These are phyloP conservation scores for Acanthopagrus latus DNA, from an alignment of 2,797 vertebrate genomes.

Conservation along the genomic window DNA sequence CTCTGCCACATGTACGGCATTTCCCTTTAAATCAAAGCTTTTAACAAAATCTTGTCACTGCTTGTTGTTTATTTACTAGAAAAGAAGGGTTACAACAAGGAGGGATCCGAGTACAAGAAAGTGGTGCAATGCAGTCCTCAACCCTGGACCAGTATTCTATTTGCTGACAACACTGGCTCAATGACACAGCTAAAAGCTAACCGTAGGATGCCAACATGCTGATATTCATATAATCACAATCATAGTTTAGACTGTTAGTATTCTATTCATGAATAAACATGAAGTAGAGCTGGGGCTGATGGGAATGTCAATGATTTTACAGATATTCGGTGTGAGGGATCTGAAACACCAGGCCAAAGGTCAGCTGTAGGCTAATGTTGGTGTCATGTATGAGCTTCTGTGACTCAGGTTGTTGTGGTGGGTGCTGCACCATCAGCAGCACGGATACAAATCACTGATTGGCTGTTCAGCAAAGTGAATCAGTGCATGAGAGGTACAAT, in stretches of 20 bases:
- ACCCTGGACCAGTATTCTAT: not conserved
- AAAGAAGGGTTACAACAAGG: constrained; percentile 29
- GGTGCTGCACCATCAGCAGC: too few species aligned
- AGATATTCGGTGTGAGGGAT: too few species aligned
- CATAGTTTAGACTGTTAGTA: not conserved
- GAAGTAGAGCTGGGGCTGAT: too few species aligned
- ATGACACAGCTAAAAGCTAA: not conserved
- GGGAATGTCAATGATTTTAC: too few species aligned
- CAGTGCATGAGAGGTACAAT: too few species aligned
- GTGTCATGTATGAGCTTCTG: too few species aligned
- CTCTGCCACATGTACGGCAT: constrained; percentile 46
- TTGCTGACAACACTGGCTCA: constrained; percentile 14
- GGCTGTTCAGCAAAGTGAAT: too few species aligned
- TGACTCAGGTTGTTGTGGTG: too few species aligned
- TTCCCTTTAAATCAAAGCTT: constrained; percentile 64
- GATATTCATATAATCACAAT: not conserved
- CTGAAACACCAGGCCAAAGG: too few species aligned
- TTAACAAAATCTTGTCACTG: constrained; percentile 3
- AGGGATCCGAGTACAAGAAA: constrained; percentile 32
- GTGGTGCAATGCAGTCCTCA: constrained; percentile 51
- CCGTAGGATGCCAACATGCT: not conserved
- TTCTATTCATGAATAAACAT: not conserved
- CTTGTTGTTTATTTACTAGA: constrained; percentile 50
- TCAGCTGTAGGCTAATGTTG: too few species aligned
- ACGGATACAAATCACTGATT: too few species aligned